Evolutionary conservation across 2,888 invertebrate genomes (phyloP), one percentile per base, ranked within the genome.

Genomic region (Cosmia pyralina): DNA sequence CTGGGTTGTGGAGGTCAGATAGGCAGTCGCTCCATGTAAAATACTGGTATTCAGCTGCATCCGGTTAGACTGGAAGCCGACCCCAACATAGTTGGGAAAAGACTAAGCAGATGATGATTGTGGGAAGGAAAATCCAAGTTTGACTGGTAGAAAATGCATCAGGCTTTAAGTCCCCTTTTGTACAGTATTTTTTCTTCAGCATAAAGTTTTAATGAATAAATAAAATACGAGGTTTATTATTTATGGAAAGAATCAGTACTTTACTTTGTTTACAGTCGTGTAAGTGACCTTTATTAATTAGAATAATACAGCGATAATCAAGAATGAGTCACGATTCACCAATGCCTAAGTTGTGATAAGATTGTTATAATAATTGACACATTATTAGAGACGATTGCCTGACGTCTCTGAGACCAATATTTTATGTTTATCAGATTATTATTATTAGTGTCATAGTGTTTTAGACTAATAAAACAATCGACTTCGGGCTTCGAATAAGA

Each of bases 311-410:
- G 15, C 0, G 55, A 46, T 50, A 46, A 46, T 59, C n/a, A 17
- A 55, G 17, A 52, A 44, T 52, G 22, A 58, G 5, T 80, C 48
- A 69, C 58, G 15, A 34, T 53, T 48, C 34, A 52, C 17, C 63
- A 64, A 52, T 73, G 41, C 17, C 8, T 13, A 55, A 55, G 19
- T 8, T 53, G 1, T 34, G 63, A 59, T 79, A 64, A 64, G 52
- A 64, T 48, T 59, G 22, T 53, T 55, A 46, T 52, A 58, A 53
- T 63, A 64, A 64, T 63, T 53, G 52, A 41, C 63, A 79, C n/a
- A 71, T 34, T 71, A 70, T 70, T 64, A 62, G 7, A 63, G 34
- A 64, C 11, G 52, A 55, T 71, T 72, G 46, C 19, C 19, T 76
- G 72, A 72, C 52, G 57, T 72, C 41, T 72, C 59, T 53, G n/a